Percentiles rank a stretch among this genome's conserved stretches.
Conservation (phyloP, 2,113 vertebrate species). For the Accipiter cooperii region DNA sequence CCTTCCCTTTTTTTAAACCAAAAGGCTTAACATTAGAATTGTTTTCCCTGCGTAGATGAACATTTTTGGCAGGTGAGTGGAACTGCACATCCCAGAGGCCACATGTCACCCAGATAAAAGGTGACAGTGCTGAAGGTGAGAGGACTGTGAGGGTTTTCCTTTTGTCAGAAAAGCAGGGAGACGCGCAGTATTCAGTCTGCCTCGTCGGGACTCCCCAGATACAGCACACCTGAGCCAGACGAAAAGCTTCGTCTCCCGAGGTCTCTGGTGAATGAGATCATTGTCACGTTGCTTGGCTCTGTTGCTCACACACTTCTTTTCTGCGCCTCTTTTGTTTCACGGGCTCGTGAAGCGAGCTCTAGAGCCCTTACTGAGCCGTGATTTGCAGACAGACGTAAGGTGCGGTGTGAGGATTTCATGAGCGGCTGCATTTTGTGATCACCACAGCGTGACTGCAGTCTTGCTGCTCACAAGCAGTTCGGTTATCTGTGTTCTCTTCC, state of each 20-base stretch:
- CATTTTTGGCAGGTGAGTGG: not conserved
- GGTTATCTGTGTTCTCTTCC: not conserved
- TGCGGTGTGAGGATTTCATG: not conserved
- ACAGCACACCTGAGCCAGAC: not conserved
- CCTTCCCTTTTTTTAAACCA: not conserved
- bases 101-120: not conserved
- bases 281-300: not conserved
- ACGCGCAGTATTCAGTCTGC: rapidly evolving
- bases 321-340: not conserved
- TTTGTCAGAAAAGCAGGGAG: not conserved
- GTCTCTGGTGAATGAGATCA: not conserved
- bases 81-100: not conserved
- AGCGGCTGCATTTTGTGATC: not conserved
- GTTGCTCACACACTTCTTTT: not conserved
- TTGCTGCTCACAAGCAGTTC: not conserved
- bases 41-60: not conserved
- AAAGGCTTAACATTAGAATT: not conserved
- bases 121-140: not conserved
- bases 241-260: not conserved
- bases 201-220: not conserved
- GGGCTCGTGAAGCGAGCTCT: not conserved
- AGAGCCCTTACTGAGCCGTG: not conserved
- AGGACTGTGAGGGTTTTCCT: not conserved
- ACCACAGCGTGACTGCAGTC: not conserved
- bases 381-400: not conserved